Conservation (phyloP, 2,797 vertebrate species). For the Anolis apletophallus region DNA sequence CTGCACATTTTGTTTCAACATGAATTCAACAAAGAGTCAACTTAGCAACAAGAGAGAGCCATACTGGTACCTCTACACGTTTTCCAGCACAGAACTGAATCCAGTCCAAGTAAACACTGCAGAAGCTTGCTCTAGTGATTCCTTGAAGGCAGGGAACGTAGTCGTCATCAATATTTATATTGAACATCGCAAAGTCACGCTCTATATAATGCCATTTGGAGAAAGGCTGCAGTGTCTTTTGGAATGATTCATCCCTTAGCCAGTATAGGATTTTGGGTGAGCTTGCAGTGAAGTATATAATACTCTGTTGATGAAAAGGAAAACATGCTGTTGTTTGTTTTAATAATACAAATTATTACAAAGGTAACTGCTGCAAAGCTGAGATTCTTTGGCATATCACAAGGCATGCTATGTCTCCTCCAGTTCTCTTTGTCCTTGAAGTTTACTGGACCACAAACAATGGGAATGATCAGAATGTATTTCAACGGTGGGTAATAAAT, state of each 20-base stretch:
- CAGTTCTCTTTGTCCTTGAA: neutral
- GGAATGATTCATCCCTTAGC: constrained; percentile 87
- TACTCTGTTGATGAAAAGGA: constrained; percentile 82
- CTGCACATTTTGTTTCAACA: neutral
- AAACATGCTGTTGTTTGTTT: neutral
- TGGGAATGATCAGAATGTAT: neutral
- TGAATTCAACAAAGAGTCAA: neutral
- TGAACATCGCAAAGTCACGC: constrained; percentile 92
- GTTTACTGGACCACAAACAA: neutral
- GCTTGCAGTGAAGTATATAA: constrained; percentile 92
- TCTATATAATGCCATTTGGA: constrained; percentile 97
- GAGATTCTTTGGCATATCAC: neutral
- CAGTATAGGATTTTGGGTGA: constrained; percentile 90
- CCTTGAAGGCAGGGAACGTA: constrained; percentile 96
- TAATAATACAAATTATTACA: neutral
- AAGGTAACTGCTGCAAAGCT: neutral
- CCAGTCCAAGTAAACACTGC: constrained; percentile 96
- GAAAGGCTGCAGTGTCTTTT: constrained; percentile 90
- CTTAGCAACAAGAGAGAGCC: constrained; percentile 10
- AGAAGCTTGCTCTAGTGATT: constrained; percentile 95
- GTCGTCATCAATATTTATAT: constrained; percentile 94
- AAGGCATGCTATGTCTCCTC: neutral
- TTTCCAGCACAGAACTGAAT: constrained; percentile 92
- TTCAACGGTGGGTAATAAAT: constrained; percentile 12
- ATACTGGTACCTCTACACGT: constrained; percentile 82